Evolutionary conservation across 1,140 invertebrate species (phyloP).

Genomic region (Drepana arcuata): DNA sequence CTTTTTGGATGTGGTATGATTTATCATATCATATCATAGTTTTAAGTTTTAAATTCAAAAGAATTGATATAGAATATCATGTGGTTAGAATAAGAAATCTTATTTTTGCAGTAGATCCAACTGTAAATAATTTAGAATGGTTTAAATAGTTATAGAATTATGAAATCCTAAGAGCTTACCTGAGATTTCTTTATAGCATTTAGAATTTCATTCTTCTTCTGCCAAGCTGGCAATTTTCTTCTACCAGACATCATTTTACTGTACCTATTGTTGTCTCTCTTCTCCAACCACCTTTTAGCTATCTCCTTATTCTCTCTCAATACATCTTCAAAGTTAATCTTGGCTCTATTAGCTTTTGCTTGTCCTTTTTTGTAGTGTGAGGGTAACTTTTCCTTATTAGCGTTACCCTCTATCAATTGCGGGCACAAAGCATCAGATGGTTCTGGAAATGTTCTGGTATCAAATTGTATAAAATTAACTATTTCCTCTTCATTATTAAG

Average conservation of each 20-base stretch:
- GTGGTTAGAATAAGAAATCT: too few species aligned
- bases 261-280: conserved; percentile 74
- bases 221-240: conserved; percentile 78
- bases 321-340: conserved; percentile 69
- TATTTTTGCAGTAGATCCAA: too few species aligned
- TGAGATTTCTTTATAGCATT: conserved; percentile 76
- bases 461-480: conserved; percentile 72
- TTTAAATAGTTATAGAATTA: too few species aligned
- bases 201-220: conserved; percentile 77
- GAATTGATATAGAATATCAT: too few species aligned
- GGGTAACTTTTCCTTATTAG: conserved; percentile 48
- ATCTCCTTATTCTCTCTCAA: conserved; percentile 75
- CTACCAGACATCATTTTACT: conserved; percentile 75
- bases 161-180: too few species aligned
- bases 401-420: conserved; percentile 47
- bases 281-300: conserved; percentile 73
- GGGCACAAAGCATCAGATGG: conserved; percentile 50
- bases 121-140: too few species aligned
- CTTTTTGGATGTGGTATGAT: too few species aligned
- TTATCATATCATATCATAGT: too few species aligned
- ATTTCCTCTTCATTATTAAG: conserved; percentile 80
- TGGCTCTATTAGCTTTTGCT: conserved; percentile 63
- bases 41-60: too few species aligned
- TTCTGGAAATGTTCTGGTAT: conserved; percentile 73
- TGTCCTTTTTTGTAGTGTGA: conserved; percentile 76